Percentiles rank a stretch among this genome's conserved stretches.
Evolutionary conservation across 1,140 invertebrate species (phyloP).

Genomic region (Panagrolaimus sp.): DNA sequence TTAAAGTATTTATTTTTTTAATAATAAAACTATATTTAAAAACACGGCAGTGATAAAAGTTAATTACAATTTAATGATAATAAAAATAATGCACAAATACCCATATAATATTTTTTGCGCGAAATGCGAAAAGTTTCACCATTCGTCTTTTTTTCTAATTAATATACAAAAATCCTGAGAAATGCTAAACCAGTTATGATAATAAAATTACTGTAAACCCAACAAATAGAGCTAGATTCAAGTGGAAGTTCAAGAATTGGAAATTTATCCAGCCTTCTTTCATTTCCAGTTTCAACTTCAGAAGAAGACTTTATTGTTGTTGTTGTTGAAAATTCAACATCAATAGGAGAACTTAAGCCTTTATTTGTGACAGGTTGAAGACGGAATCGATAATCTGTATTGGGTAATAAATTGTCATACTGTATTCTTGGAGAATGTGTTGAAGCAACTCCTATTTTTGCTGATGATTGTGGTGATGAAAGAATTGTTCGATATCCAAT

Average conservation of each 20-base stretch:
- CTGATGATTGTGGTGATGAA: neutral
- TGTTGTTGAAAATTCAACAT: neutral
- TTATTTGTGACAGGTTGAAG: slow-evolving; percentile 6
- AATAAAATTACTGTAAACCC: too few species aligned
- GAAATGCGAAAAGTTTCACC: too few species aligned
- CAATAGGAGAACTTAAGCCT: neutral
- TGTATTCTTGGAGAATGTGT: neutral
- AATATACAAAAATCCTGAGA: too few species aligned
- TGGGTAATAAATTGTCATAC: neutral
- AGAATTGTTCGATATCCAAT: neutral
- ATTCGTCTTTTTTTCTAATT: too few species aligned
- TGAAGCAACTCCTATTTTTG: neutral
- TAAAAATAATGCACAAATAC: too few species aligned
- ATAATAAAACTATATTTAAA: too few species aligned
- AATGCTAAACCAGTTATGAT: too few species aligned
- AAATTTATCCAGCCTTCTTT: slow-evolving; percentile 1
- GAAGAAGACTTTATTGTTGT: too few species aligned
- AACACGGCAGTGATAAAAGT: too few species aligned
- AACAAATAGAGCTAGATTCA: neutral
- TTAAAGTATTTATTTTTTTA: too few species aligned
- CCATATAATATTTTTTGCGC: too few species aligned
- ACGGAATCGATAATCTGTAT: slow-evolving; percentile 2
- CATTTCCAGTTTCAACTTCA: neutral
- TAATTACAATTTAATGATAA: too few species aligned
- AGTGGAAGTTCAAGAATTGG: slow-evolving; percentile 1